These are phyloP conservation scores for Aethina tumida DNA, from an alignment of 1,140 invertebrate species.

Conservation along the genomic window DNA sequence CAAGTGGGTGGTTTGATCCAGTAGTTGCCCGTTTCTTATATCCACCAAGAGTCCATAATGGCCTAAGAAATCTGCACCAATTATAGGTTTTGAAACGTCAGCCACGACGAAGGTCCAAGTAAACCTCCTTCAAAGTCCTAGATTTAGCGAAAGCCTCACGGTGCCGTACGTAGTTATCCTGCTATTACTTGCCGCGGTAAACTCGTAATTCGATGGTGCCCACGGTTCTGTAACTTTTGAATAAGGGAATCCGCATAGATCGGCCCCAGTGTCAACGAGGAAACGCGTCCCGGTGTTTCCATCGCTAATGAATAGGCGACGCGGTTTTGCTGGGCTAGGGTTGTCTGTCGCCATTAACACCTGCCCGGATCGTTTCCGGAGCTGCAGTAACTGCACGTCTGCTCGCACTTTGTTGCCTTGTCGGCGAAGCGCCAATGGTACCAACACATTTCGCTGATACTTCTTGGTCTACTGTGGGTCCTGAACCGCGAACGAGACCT, in stretches of 20 bases:
- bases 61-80: too few species aligned
- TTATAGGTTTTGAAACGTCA: too few species aligned
- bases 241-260: slow-evolving; percentile 24
- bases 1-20: too few species aligned
- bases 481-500: too few species aligned
- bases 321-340: neutral
- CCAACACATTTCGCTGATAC: slow-evolving; percentile 2
- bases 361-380: slow-evolving; percentile 6
- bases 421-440: slow-evolving; percentile 8
- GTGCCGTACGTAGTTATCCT: slow-evolving; percentile 7
- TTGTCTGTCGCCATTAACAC: slow-evolving; percentile 7
- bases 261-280: slow-evolving; percentile 18
- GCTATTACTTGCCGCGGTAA: slow-evolving; percentile 6
- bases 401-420: slow-evolving; percentile 5
- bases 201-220: neutral
- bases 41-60: too few species aligned
- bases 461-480: too few species aligned
- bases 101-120: too few species aligned
- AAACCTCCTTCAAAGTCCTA: too few species aligned
- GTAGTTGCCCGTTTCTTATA: too few species aligned
- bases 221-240: slow-evolving; percentile 5
- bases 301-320: slow-evolving; percentile 7
- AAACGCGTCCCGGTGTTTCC: slow-evolving; percentile 9
- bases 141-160: slow-evolving; percentile 1
- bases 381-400: slow-evolving; percentile 3